Evolutionary conservation across 2,888 invertebrate species (phyloP).

Genomic region (Drosophila sordidula): DNA sequence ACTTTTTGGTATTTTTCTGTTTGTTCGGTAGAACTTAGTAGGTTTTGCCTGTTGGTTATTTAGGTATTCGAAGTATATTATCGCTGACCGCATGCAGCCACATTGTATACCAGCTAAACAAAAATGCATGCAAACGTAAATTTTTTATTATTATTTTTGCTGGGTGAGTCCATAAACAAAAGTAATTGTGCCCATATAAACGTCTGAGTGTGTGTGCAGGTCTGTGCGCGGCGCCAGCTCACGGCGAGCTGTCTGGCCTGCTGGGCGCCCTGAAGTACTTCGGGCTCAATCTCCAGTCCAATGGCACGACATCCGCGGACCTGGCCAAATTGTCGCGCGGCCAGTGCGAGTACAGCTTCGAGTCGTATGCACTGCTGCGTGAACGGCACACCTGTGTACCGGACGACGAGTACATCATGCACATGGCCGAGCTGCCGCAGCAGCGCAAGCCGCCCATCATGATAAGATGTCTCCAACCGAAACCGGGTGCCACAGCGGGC

Average conservation of each 20-base stretch:
- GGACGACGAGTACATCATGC: conserved; percentile 77
- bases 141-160: conserved; percentile 18
- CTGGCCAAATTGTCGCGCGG: conserved; percentile 67
- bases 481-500: conserved; percentile 45
- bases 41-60: background rate
- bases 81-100: conserved; percentile 4
- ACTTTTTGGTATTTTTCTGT: background rate
- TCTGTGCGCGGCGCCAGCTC: conserved; percentile 7
- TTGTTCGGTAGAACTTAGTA: background rate
- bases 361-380: conserved; percentile 71
- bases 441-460: conserved; percentile 78
- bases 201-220: conserved; percentile 19
- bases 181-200: background rate
- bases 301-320: conserved; percentile 40
- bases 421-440: conserved; percentile 57
- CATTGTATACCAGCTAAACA: conserved; percentile 25
- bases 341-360: conserved; percentile 76
- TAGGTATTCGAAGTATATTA: conserved; percentile 2
- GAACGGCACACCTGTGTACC: conserved; percentile 71
- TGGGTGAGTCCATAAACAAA: conserved; percentile 36
- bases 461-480: conserved; percentile 80
- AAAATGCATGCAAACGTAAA: conserved; percentile 36
- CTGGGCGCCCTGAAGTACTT: conserved; percentile 54
- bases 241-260: conserved; percentile 55
- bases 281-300: conserved; percentile 49